Evolutionary conservation across 2,797 vertebrate genomes (phyloP), one percentile per base, ranked within the genome.

Genomic region (Vultur gryphus): DNA sequence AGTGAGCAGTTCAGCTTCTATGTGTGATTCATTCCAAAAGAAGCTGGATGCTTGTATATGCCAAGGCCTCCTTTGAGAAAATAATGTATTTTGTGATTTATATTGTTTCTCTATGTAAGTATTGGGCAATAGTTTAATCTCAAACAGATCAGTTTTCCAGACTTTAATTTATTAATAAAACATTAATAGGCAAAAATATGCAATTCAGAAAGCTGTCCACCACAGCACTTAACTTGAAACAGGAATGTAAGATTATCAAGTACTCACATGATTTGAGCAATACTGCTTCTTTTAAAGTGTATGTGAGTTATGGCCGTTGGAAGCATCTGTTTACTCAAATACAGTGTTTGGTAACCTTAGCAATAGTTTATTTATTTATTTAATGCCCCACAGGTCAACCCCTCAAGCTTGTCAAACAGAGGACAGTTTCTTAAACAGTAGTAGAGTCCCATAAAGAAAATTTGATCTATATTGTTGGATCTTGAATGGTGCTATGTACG

Each of bases 281-380:
- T 57, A 29, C 67, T 82, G 67, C 44, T 94, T 57, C 70, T 92
- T 90, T 73, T 89, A 84, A 93, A 90, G 59, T 16, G 59, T 65
- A 58, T 84, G 54, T 49, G 93, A 96, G 49, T 90, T 97, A 93
- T 0, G 26, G 75, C 89, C 89, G 73, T 49, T 95, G 71, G 93
- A 95, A 95, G 71, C 33, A 72, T 80, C 86, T 97, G 81, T 90
- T 96, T 94, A 94, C 65, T 75, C 71, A 93, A 95, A 85, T 70
- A 79, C 78, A 94, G 29, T 88, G 86, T 91, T 95, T 94, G 95
- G 96, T 97, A 95, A 97, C 95, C 96, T 77, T 95, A 95, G 96
- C 86, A 93, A 97, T 93, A 75, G 67, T 82, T 92, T 94, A 59
- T 89, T 96, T 95, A 80, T 67, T 84, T 81, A 65, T 90, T 90